Evolutionary conservation across 2,797 vertebrate genomes (phyloP), one percentile per base, ranked within the genome.

Genomic region (Pristis pectinata): DNA sequence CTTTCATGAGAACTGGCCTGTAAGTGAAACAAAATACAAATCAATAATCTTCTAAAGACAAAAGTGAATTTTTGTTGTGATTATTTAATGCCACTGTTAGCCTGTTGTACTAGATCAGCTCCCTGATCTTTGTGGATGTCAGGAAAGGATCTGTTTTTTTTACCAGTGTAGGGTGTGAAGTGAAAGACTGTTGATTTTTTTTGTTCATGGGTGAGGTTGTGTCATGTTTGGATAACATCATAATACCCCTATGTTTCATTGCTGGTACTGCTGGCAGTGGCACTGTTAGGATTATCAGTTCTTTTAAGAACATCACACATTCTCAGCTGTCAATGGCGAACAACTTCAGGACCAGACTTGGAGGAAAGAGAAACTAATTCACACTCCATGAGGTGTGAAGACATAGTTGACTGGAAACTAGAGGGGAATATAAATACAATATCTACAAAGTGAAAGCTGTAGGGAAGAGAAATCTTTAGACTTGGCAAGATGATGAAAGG

Each of bases 71-170:
- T 41, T 67, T 41, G 30, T 91, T 67, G 7, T 87, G 67, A 91
- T 11, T 9, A 24, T 67, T 64, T 91, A 67, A 67, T 24, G 3
- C 91, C 87, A 67, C 37, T 64, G 19, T 67, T n/a, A 85, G 1
- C 7, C 7, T 91, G 56, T 17, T 61, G 56, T 89, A 89, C 34
- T 61, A 22, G 89, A 61, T 61, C 85, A 89, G 56, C 17, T n/a
- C 85, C 85, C 91, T 91, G n/a, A 67, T 91, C 59, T 91, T 7
- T 67, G 87, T 91, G 59, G 64, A 67, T 64, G 37, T 91, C 87
- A 37, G 85, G 64, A 15, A 15, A 67, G 22, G 64, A 67, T 67
- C 15, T 67, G 64, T 67, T 67, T 67, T 67, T 22, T 22, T 67
- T 49, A 49, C 64, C 22, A 27, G 70, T 24, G 70, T 72, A 24